Conservation (phyloP, 2,113 vertebrate genomes). For the Telmatochromis sp. region DNA sequence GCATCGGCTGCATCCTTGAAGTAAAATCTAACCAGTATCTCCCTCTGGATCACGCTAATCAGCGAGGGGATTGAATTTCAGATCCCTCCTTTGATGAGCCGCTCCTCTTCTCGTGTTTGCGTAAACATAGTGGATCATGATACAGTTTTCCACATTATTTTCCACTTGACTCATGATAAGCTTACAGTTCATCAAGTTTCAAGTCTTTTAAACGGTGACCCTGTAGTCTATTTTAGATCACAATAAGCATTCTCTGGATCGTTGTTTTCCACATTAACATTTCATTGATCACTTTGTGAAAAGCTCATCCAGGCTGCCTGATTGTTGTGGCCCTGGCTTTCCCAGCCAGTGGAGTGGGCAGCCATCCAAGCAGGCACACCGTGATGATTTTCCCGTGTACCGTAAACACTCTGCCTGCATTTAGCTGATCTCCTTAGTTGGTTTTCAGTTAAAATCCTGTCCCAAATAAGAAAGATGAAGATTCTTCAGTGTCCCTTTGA, state of each 20-base stretch:
- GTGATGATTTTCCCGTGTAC: neutral
- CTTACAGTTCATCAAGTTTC: neutral
- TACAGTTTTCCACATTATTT: neutral
- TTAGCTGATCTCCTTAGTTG: neutral
- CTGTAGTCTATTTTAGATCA: neutral
- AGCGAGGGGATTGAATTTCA: neutral
- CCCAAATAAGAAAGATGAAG: neutral
- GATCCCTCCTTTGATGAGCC: neutral
- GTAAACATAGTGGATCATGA: neutral
- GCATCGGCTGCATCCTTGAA: neutral
- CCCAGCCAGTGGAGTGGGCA: neutral
- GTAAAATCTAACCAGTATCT: neutral
- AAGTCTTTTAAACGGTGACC: neutral
- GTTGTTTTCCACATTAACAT: slow-evolving; percentile 40
- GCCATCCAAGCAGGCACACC: neutral
- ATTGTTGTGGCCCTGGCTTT: neutral
- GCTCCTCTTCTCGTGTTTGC: neutral
- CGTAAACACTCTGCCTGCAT: neutral
- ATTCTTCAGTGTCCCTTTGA: neutral
- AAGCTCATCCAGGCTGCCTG: neutral
- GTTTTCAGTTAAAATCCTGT: neutral
- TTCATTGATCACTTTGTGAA: slow-evolving; percentile 13
- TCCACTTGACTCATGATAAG: neutral
- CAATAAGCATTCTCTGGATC: neutral
- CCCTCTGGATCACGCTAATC: neutral